Percentiles rank a stretch among this genome's conserved stretches.
phyloP scores from a whole-genome alignment of 1,140 invertebrate genomes.

The Drosophila melanogaster region Release_6_plus_ISO1_MT NC_004354.4:15196501-15197000 shows the following conservation, averaged over 20 bases:
- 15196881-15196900: constrained; percentile 9
- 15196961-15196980: constrained; percentile 41
- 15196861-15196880: constrained; percentile 31
- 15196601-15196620: too few relatives aligned
- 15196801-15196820: constrained; percentile 61
- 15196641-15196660: constrained; percentile 16
- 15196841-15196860: constrained; percentile 33
- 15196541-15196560: constrained; percentile 39
- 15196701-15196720: constrained; percentile 39
- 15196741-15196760: constrained; percentile 5
- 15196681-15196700: constrained; percentile 42
- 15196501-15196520: constrained; percentile 23
- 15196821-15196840: constrained; percentile 62
- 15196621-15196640: constrained; percentile 7
- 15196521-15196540: constrained; percentile 21
- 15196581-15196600: not conserved
- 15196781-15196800: constrained; percentile 13
- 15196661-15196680: constrained; percentile 11
- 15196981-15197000: constrained; percentile 70
- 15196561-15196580: constrained; percentile 7
- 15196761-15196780: constrained; percentile 53
- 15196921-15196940: constrained; percentile 35
- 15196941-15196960: constrained; percentile 1
- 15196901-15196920: constrained; percentile 20
- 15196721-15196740: not conserved